Percentiles rank a stretch among this genome's conserved stretches.
Conservation (phyloP, 2,888 invertebrate species). For the Carabus problematicus region DNA sequence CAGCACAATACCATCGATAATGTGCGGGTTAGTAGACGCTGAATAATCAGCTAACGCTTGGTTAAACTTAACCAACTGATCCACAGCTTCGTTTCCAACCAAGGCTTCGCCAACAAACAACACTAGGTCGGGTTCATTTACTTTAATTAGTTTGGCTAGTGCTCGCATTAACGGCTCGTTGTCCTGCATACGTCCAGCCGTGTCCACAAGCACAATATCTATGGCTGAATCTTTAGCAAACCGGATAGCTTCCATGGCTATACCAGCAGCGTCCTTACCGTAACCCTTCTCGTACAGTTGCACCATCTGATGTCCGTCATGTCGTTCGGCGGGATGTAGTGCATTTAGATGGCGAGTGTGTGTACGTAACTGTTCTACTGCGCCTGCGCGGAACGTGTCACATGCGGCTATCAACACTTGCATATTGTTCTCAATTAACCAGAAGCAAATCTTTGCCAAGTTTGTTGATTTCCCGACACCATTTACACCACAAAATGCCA, state of each 20-base stretch:
- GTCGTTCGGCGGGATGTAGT: constrained; percentile 82
- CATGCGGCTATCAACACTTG: constrained; percentile 97
- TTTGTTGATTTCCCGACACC: constrained; percentile 99
- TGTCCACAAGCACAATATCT: constrained; percentile 97
- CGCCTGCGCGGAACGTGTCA: constrained; percentile 98
- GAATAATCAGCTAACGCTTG: constrained; percentile 94
- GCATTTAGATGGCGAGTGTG: constrained; percentile 93
- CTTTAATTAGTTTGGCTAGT: constrained; percentile 94
- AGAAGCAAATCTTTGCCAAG: constrained; percentile 98
- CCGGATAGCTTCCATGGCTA: constrained; percentile 96
- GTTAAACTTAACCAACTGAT: constrained; percentile 98
- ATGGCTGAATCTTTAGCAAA: constrained; percentile 81
- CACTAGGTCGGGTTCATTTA: constrained; percentile 97
- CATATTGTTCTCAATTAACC: constrained; percentile 97
- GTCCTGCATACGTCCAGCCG: constrained; percentile 99
- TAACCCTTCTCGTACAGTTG: constrained; percentile 98
- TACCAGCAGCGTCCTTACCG: constrained; percentile 98
- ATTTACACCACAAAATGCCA: constrained; percentile 98
- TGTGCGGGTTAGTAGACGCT: constrained; percentile 78
- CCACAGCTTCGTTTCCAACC: constrained; percentile 99
- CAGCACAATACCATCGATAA: constrained; percentile 98
- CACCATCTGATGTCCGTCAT: constrained; percentile 80
- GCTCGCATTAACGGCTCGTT: constrained; percentile 99
- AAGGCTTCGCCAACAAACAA: constrained; percentile 99
- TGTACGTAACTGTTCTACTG: constrained; percentile 97